phyloP scores from a whole-genome alignment of 2,113 vertebrate species.

The Pogonocichla stellata region DNA sequence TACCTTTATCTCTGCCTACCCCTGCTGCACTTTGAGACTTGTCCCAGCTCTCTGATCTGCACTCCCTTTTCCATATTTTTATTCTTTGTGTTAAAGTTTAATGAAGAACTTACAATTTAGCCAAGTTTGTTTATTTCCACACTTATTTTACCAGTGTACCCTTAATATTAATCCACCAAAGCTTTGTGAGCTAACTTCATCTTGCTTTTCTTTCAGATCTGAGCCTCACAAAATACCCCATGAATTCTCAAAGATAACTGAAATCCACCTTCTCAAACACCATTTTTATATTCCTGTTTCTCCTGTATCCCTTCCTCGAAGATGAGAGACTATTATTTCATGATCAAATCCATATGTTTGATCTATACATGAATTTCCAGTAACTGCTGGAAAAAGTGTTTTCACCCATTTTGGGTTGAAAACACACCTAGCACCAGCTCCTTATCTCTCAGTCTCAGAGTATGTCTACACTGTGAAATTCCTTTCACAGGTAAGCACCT shows the following conservation, averaged over 20 bases:
- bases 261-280: not conserved
- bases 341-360: not conserved
- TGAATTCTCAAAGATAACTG: not conserved
- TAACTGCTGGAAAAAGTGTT: not conserved
- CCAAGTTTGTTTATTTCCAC: not conserved
- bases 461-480: not conserved
- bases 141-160: not conserved
- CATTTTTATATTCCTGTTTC: not conserved
- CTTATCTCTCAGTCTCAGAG: not conserved
- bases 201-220: not conserved
- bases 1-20: not conserved
- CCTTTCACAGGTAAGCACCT: not conserved
- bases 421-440: not conserved
- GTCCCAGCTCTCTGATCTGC: not conserved
- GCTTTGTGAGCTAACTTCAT: not conserved
- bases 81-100: not conserved
- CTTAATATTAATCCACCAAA: not conserved
- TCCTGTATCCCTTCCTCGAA: not conserved
- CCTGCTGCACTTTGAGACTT: not conserved
- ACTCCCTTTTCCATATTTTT: not conserved
- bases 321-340: not conserved
- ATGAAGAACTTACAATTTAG: not conserved
- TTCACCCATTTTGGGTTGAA: not conserved
- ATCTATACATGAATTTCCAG: not conserved
- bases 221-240: not conserved